phyloP scores from a whole-genome alignment of 2,888 invertebrate species.

The Lepidochrysops patricia region DNA sequence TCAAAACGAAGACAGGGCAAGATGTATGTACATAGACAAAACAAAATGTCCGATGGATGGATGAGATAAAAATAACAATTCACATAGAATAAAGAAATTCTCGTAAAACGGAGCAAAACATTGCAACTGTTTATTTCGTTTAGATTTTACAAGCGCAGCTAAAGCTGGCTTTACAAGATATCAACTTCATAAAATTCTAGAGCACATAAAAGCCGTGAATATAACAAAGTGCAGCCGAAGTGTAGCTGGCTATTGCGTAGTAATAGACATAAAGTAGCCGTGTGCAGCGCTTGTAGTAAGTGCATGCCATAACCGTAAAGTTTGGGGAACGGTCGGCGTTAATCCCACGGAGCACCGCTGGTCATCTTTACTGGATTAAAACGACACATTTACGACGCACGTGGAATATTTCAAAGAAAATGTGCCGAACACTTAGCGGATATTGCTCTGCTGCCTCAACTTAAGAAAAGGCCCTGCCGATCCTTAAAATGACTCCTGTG shows the following conservation, averaged over 20 bases:
- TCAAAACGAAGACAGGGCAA: too few species aligned
- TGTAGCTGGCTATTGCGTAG: slow-evolving; percentile 33
- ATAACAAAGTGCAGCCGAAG: slow-evolving; percentile 20
- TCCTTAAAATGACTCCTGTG: neutral
- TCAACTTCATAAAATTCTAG: slow-evolving; percentile 3
- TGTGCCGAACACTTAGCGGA: neutral
- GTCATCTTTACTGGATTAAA: slow-evolving; percentile 19
- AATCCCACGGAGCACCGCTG: slow-evolving; percentile 23
- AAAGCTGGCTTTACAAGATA: slow-evolving; percentile 1
- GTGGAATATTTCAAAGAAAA: slow-evolving; percentile 10
- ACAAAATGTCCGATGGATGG: too few species aligned
- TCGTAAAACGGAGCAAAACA: neutral
- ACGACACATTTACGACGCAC: slow-evolving; percentile 15
- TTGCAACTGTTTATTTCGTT: neutral
- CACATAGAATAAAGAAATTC: too few species aligned
- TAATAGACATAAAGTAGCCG: slow-evolving; percentile 42
- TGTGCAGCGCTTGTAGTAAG: slow-evolving; percentile 40
- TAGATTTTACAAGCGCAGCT: neutral
- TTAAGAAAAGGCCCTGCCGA: neutral
- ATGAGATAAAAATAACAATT: too few species aligned
- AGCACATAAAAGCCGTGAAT: slow-evolving; percentile 13
- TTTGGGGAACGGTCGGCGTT: slow-evolving; percentile 26
- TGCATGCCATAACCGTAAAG: slow-evolving; percentile 42
- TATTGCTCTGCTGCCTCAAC: neutral
- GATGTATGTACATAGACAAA: too few species aligned